Base-by-base conservation (phyloP, 1,140 invertebrate species). In the Drosophila lini region DNA sequence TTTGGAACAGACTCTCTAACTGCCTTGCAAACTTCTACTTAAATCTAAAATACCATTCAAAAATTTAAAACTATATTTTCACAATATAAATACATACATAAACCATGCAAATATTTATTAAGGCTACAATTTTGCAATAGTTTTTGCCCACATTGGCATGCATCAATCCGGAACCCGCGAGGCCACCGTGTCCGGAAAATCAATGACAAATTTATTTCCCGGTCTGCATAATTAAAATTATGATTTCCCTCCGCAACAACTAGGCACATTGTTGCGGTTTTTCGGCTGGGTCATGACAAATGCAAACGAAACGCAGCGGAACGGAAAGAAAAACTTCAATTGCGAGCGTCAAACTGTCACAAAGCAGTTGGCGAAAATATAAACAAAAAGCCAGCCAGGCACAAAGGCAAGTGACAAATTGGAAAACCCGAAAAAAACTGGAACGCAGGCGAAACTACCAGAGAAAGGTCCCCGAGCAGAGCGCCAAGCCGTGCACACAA, bases 401-500 rank as follows among this genome's bases (percentile, higher is more conserved):
- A 62, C 63, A 77, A 65, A 78, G 58, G 45, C 56, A 60, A 77
- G 63, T 88, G 83, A 86, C 84, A 86, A 86, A 86, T 86, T 88
- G 84, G 68, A 80, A 83, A 64, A n/a, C 34, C 61, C 58, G 15
- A 68, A 68, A 67, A 65, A 68, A 67, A 31, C n/a, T 50, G 65
- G 42, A 53, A 69, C 61, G 80, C 82, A 80, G 75, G 60, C 60
- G 32, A 64, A 74, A 74, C 58, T 56, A 59, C 36, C 36, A 76
- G 45, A 32, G 57, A 57, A 80, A 48, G 62, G 61, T 73, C 70
- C 47, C 50, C 32, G 42, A 81, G 48, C 74, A 25, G 36, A 75
- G 52, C 34, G 42, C 19, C 42, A 52, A 63, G 36, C 58, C 19
- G n/a, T 25, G 31, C 65, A 34, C 28, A 67, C 44, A 52, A 45